Evolutionary conservation across 1,140 invertebrate species (phyloP).

Genomic region (Zaprionus camerounensis): DNA sequence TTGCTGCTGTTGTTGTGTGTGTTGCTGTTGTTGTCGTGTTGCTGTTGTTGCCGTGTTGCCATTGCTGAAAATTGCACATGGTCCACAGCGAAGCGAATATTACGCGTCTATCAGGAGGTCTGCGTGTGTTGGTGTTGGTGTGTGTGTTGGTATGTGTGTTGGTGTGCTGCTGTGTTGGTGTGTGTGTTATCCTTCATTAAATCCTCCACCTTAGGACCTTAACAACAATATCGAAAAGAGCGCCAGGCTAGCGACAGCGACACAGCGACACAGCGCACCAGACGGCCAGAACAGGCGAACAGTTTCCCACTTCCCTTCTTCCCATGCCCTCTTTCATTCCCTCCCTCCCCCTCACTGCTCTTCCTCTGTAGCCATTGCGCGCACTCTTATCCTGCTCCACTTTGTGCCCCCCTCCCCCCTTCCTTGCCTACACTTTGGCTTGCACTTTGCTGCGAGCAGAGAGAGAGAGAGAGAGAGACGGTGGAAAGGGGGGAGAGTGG

Average conservation of each 20-base stretch:
- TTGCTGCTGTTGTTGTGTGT: neutral
- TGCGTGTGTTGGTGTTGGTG: constrained; percentile 36
- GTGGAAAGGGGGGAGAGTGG: no score
- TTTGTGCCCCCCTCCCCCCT: constrained; percentile 33
- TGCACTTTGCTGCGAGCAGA: neutral
- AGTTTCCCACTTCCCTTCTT: neutral
- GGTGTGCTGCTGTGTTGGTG: constrained; percentile 25
- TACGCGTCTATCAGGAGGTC: constrained; percentile 23
- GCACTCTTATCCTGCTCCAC: constrained; percentile 68
- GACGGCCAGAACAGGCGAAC: neutral
- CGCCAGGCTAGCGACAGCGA: constrained; percentile 37
- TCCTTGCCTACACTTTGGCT: neutral
- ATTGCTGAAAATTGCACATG: constrained; percentile 53
- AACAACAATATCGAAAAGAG: constrained; percentile 80
- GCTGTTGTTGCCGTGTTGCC: constrained; percentile 1
- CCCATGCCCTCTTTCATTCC: neutral
- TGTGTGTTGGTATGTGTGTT: constrained; percentile 14
- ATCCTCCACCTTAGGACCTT: constrained; percentile 75
- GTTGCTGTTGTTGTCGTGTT: neutral
- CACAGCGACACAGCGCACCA: constrained; percentile 26
- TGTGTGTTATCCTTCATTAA: constrained; percentile 75
- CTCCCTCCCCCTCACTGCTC: neutral
- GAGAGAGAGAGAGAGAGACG: neutral
- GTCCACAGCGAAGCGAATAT: constrained; percentile 22
- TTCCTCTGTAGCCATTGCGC: constrained; percentile 5